phyloP scores from a whole-genome alignment of 2,797 vertebrate genomes.

The Distichodus sexfasciatus region DNA sequence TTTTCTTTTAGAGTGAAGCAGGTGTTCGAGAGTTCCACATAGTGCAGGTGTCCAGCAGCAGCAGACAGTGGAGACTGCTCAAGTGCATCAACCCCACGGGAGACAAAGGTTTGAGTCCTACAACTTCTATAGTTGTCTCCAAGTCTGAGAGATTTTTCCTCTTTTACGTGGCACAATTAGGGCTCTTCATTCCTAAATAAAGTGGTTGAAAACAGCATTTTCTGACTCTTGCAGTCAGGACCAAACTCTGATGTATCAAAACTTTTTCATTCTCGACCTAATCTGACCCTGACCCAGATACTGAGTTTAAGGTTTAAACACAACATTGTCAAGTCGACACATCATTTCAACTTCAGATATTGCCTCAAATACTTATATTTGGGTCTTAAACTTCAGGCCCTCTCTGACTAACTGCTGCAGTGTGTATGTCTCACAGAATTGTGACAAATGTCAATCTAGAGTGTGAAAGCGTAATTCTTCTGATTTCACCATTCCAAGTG shows the following conservation, averaged over 20 bases:
- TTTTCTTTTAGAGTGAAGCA: slow-evolving; percentile 81
- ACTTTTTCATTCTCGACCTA: neutral
- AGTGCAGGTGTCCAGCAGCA: slow-evolving; percentile 95
- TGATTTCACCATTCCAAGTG: too few relatives aligned
- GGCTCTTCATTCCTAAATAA: neutral
- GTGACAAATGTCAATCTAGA: too few relatives aligned
- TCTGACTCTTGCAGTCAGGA: neutral
- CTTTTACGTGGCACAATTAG: neutral
- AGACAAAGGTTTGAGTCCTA: slow-evolving; percentile 83
- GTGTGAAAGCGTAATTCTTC: too few relatives aligned
- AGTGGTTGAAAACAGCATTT: neutral
- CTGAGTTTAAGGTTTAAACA: neutral
- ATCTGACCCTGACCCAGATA: neutral
- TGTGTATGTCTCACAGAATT: too few relatives aligned
- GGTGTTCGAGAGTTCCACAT: slow-evolving; percentile 94
- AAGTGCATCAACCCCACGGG: slow-evolving; percentile 86
- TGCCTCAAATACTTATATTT: too few relatives aligned
- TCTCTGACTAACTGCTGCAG: too few relatives aligned
- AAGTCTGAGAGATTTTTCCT: neutral
- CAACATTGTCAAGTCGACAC: too few relatives aligned
- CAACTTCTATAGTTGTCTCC: neutral
- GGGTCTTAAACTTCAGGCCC: too few relatives aligned
- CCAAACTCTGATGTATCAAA: neutral
- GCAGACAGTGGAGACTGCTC: slow-evolving; percentile 88
- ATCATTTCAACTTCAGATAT: too few relatives aligned